These are phyloP conservation scores for Apamea monoglypha DNA, from an alignment of 2,888 invertebrate genomes.

Conservation along the genomic window DNA sequence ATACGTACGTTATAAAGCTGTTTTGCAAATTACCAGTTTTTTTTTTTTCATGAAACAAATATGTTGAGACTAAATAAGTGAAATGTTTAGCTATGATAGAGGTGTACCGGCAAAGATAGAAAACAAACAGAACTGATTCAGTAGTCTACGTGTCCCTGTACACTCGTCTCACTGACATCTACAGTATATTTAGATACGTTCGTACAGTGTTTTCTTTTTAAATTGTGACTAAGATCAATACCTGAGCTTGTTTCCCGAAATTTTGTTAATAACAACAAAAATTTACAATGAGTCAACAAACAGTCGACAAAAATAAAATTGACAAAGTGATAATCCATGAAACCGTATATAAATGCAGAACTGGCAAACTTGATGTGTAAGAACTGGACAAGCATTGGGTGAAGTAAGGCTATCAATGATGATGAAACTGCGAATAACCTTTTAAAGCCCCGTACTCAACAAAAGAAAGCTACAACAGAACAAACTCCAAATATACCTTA, in stretches of 20 bases:
- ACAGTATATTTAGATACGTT: constrained; percentile 58
- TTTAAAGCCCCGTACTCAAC: constrained; percentile 2
- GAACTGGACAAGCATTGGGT: not conserved
- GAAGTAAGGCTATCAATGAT: not conserved
- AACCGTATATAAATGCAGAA: not conserved
- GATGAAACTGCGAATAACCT: constrained; percentile 2
- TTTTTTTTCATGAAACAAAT: not conserved
- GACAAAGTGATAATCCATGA: not conserved
- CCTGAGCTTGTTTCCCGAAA: constrained; percentile 12
- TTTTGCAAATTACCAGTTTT: not conserved
- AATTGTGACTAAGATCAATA: constrained; percentile 41
- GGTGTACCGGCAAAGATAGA: constrained; percentile 32
- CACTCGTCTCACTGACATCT: constrained; percentile 62
- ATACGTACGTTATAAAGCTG: too few relatives aligned
- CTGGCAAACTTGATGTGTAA: too few relatives aligned
- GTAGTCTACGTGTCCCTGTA: constrained; percentile 37
- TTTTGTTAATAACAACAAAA: not conserved
- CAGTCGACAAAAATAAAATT: not conserved
- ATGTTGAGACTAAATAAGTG: not conserved
- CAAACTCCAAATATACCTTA: constrained; percentile 37
- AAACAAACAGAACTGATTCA: constrained; percentile 46
- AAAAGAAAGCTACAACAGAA: constrained; percentile 3
- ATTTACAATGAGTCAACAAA: not conserved
- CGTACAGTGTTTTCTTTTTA: constrained; percentile 46
- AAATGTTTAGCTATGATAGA: constrained; percentile 18